Base-by-base conservation (phyloP, 2,113 vertebrate species). In the Nothobranchius furzeri region DNA sequence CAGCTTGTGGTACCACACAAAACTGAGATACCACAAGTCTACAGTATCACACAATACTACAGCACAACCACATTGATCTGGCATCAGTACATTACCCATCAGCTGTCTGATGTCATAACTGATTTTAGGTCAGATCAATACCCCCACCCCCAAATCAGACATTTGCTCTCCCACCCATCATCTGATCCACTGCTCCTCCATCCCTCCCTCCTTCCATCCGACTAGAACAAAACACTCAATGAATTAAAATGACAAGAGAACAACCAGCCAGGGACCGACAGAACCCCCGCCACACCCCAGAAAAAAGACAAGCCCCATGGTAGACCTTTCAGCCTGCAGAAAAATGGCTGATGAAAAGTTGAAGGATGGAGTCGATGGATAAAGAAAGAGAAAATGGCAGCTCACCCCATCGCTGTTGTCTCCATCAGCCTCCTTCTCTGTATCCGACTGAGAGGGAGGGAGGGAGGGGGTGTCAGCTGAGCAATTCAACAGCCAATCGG, bases 401-500 rank as follows among this genome's bases (percentile, higher is more conserved):
- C 87, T 89, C 82, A 89, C 87, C 87, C 87, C 87, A 89, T 89
- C 76, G 83, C 87, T 84, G 78, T 74, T 40, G 78, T 78, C 81
- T 89, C 85, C 87, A 85, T 86, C 83, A 80, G 73, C 80, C 75
- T 68, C 72, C 64, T 68, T 77, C 72, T 76, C 63, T 56, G 70
- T 49, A 15, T 61, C 60, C 24, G 61, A 75, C 83, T 84, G 81
- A 73, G 43, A 17, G 73, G 68, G 74, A 51, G 42, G 75, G 68
- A 71, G 54, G 2, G 10, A 64, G 68, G 74, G 51, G 42, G 75
- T 64, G 79, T 87, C 87, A 87, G 87, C 85, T 85, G 87, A 81
- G 73, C 30, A 2, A 9, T 2, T 24, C 1, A 25, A 37, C 63
- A 64, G 63, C 87, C 85, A 89, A 89, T 89, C 76, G 68, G 52